Conservation (phyloP, 2,797 vertebrate species). For the Apogon hyalosoma region DNA sequence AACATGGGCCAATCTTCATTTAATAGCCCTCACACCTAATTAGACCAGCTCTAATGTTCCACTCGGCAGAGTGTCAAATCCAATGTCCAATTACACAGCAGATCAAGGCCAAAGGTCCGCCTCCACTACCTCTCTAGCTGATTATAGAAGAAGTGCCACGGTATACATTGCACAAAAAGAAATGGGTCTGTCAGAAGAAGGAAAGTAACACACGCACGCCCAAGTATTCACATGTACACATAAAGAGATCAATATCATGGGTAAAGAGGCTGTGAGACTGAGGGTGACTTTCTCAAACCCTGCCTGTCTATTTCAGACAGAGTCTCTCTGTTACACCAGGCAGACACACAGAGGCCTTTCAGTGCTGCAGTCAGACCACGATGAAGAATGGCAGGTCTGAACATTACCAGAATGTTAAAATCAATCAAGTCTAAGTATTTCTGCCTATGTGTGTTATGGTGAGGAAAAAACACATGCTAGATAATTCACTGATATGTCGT, state of each 20-base stretch:
- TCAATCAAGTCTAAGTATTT: conserved; percentile 61
- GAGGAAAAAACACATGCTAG: neutral
- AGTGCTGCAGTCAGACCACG: conserved; percentile 66
- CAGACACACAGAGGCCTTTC: conserved; percentile 74
- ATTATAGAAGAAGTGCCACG: conserved; percentile 76
- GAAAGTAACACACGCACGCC: conserved; percentile 36
- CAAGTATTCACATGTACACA: conserved; percentile 37
- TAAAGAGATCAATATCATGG: conserved; percentile 71
- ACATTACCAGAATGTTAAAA: conserved; percentile 80
- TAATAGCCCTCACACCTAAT: conserved; percentile 84
- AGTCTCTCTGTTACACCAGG: conserved; percentile 73
- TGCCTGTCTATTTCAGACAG: conserved; percentile 73
- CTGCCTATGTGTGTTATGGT: neutral
- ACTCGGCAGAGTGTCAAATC: conserved; percentile 83
- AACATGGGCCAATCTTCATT: conserved; percentile 78
- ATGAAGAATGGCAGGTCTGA: conserved; percentile 69
- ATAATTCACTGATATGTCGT: neutral
- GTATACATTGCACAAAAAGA: conserved; percentile 62
- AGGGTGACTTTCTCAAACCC: conserved; percentile 71
- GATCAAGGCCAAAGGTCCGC: conserved; percentile 84
- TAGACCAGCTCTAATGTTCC: conserved; percentile 85
- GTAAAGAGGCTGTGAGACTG: conserved; percentile 61
- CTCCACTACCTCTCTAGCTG: conserved; percentile 75
- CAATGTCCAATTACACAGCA: conserved; percentile 85
- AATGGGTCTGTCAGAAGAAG: conserved; percentile 59